A percentile compares a stretch with the other conserved stretches of the same genome.
These are phyloP conservation scores for Aphelinus certus DNA, from an alignment of 1,140 invertebrate species.

Conservation along the genomic window DNA sequence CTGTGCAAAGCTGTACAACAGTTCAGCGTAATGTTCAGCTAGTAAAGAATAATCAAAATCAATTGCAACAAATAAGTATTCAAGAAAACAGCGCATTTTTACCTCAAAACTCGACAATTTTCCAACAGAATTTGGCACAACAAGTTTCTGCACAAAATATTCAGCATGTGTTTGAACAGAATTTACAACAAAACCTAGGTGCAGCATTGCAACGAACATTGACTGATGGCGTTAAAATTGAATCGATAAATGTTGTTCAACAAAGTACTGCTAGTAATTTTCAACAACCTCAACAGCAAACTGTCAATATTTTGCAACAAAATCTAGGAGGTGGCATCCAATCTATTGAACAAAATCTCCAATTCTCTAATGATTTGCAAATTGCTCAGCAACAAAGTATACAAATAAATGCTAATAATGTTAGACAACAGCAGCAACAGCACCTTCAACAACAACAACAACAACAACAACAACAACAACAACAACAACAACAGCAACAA, in stretches of 20 bases:
- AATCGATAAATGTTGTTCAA: constrained; percentile 57
- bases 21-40: constrained; percentile 51
- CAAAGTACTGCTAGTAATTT: constrained; percentile 50
- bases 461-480: constrained; percentile 7
- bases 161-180: constrained; percentile 61
- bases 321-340: constrained; percentile 50
- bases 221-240: constrained; percentile 45
- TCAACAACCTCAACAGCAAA: constrained; percentile 46
- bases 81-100: constrained; percentile 37
- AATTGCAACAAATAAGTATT: constrained; percentile 43
- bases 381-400: constrained; percentile 51
- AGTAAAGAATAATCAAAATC: constrained; percentile 52
- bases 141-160: constrained; percentile 58
- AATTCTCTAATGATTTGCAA: constrained; percentile 42
- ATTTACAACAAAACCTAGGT: constrained; percentile 50
- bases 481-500: constrained; percentile 23
- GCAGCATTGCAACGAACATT: constrained; percentile 49
- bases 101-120: constrained; percentile 43
- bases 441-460: too few relatives aligned
- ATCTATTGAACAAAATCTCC: constrained; percentile 51
- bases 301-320: constrained; percentile 55
- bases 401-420: constrained; percentile 37
- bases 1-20: constrained; percentile 49
- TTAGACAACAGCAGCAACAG: constrained; percentile 32
- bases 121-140: constrained; percentile 54